Evolutionary conservation across 1,140 invertebrate species (phyloP).

Genomic region (Diploscapter pachys): DNA sequence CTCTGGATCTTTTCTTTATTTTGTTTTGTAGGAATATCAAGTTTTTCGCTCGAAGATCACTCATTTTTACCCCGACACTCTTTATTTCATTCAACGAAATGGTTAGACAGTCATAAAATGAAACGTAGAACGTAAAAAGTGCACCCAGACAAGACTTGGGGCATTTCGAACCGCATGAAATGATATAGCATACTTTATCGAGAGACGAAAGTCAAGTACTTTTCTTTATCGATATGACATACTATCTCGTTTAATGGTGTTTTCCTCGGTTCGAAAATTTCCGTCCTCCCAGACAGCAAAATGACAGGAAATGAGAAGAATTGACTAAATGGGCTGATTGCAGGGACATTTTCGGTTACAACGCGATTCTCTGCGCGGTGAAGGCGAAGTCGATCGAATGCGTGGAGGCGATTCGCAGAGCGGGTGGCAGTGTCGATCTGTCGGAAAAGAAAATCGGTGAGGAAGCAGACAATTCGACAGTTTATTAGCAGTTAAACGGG

Average conservation of each 20-base stretch:
- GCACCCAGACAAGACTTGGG: no score
- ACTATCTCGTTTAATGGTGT: background rate
- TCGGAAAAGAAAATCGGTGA: slow-evolving; percentile 42
- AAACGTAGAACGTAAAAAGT: no score
- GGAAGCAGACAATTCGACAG: background rate
- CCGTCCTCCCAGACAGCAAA: slow-evolving; percentile 1
- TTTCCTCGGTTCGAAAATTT: background rate
- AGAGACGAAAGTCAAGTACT: background rate
- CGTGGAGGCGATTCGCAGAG: slow-evolving; percentile 44
- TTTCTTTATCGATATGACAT: background rate
- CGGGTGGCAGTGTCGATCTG: slow-evolving; percentile 46
- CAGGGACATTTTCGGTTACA: slow-evolving; percentile 53
- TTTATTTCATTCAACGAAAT: no score
- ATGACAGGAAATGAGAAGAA: background rate
- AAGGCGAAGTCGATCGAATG: slow-evolving; percentile 45
- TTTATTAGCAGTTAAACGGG: no score
- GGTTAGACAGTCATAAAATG: no score
- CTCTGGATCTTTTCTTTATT: background rate
- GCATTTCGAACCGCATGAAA: no score
- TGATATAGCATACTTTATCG: background rate
- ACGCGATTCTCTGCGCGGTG: slow-evolving; percentile 49
- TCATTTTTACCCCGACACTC: no score
- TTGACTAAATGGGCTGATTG: slow-evolving; percentile 13
- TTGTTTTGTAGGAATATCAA: slow-evolving; percentile 5
- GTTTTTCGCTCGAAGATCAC: background rate